Evolutionary conservation across 2,113 vertebrate genomes (phyloP), one percentile per base, ranked within the genome.

Genomic region (Epinephelus fuscoguttatus): DNA sequence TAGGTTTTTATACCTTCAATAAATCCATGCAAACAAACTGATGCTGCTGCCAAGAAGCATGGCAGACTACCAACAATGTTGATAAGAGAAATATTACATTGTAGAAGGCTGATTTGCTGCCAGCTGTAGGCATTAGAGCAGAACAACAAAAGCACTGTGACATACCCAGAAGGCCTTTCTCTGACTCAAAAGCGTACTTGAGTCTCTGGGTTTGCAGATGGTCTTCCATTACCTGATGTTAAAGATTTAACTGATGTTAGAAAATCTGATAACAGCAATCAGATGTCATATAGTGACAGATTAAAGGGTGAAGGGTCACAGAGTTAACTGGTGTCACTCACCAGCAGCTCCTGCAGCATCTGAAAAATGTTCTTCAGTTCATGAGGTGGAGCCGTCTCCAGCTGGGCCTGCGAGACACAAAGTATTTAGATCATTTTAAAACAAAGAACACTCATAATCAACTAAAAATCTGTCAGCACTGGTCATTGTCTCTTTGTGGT

Each of bases 281-380:
- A 18, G 3, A 25, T 21, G 25, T 14, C 0, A 15, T 1, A 49
- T 42, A 19, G 30, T 27, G 19, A 66, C 6, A 19, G 23, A 53
- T 56, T 4, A 33, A 5, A 1, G 3, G 8, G 19, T 10, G 15
- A 78, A 49, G n/a, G 21, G 45, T 21, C 45, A 70, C 18, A 47
- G 77, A 57, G 45, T 47, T 21, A 19, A 61, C 4, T 18, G 56
- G 27, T 13, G 56, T 63, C 50, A 96, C 97, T 92, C 92, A 99
- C 98, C 91, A 99, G 83, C 49, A 99, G 96, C 91, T 99, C 98
- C 86, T 98, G 97, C 67, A 99, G 97, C 88, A 99, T 96, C 67
- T 97, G 98, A 93, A 99, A 99, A 53, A 97, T 95, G 62, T 98
- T 99, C 95, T 99, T 99, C 74, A 99, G 94, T 81, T 99, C 98